Conservation (phyloP, 2,888 invertebrate genomes). For the Mythimna impura region DNA sequence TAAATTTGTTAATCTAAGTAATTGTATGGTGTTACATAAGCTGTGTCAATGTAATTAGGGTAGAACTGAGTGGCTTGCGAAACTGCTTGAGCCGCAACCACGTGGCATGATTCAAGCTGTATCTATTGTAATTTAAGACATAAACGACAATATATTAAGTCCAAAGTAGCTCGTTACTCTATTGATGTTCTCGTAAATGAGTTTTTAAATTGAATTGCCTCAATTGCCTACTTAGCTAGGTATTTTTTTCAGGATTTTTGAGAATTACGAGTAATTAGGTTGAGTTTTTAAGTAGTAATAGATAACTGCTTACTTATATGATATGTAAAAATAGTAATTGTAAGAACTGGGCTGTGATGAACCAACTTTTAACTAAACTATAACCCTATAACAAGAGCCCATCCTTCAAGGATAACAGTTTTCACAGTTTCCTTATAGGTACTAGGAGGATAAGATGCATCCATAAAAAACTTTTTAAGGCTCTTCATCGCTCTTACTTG, state of each 20-base stretch:
- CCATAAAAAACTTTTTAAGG: not conserved
- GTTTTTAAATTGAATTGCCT: not conserved
- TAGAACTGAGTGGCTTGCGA: slow-evolving; percentile 49
- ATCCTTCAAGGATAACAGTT: not conserved
- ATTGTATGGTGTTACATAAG: slow-evolving; percentile 55
- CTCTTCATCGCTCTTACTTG: not conserved
- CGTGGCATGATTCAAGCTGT: slow-evolving; percentile 1
- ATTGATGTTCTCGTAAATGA: not conserved
- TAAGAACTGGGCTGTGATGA: not conserved
- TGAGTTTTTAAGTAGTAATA: not conserved
- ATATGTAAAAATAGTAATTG: not conserved
- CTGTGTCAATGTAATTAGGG: slow-evolving; percentile 50
- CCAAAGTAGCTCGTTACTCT: not conserved
- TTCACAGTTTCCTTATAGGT: not conserved
- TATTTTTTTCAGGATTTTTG: not conserved
- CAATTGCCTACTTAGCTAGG: not conserved
- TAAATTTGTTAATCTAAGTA: slow-evolving; percentile 52
- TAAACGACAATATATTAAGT: slow-evolving; percentile 1
- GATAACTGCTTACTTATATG: not conserved
- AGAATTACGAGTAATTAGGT: not conserved
- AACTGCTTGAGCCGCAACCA: slow-evolving; percentile 30
- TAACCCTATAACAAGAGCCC: not conserved
- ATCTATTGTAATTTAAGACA: slow-evolving; percentile 1
- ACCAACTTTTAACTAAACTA: not conserved
- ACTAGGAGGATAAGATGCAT: not conserved